These are phyloP conservation scores for Manis javanica DNA, from an alignment of 2,797 vertebrate species.

Conservation along the genomic window DNA sequence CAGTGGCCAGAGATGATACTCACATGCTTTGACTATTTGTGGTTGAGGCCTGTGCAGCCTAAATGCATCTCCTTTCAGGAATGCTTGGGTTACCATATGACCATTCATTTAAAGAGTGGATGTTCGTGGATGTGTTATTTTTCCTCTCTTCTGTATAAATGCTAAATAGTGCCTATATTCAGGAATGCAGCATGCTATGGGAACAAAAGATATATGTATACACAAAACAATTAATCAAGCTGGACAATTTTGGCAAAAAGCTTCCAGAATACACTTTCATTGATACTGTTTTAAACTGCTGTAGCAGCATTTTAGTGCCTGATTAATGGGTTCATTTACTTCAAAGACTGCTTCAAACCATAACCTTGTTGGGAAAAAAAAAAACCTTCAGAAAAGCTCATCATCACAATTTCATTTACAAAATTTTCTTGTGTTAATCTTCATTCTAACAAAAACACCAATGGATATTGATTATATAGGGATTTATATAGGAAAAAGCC, in stretches of 20 bases:
- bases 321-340: conserved; percentile 76
- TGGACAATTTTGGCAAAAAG: conserved; percentile 57
- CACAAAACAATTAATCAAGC: conserved; percentile 53
- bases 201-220: conserved; percentile 38
- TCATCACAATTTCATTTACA: conserved; percentile 66
- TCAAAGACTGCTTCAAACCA: conserved; percentile 59
- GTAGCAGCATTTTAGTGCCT: conserved; percentile 59
- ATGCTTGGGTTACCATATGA: conserved; percentile 21
- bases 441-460: conserved; percentile 39
- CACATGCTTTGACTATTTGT: conserved; percentile 9
- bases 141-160: neutral
- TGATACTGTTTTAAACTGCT: conserved; percentile 56
- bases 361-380: conserved; percentile 60
- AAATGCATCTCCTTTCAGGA: conserved; percentile 10
- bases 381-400: conserved; percentile 14
- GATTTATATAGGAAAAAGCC: conserved; percentile 20
- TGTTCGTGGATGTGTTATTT: conserved; percentile 33
- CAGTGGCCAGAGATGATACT: neutral
- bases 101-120: neutral
- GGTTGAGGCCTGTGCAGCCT: neutral
- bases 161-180: conserved; percentile 57
- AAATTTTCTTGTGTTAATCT: conserved; percentile 53
- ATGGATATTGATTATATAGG: neutral
- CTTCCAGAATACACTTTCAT: conserved; percentile 68
- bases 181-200: neutral